Base-by-base conservation (phyloP, 2,888 invertebrate species). In the Syritta pipiens region DNA sequence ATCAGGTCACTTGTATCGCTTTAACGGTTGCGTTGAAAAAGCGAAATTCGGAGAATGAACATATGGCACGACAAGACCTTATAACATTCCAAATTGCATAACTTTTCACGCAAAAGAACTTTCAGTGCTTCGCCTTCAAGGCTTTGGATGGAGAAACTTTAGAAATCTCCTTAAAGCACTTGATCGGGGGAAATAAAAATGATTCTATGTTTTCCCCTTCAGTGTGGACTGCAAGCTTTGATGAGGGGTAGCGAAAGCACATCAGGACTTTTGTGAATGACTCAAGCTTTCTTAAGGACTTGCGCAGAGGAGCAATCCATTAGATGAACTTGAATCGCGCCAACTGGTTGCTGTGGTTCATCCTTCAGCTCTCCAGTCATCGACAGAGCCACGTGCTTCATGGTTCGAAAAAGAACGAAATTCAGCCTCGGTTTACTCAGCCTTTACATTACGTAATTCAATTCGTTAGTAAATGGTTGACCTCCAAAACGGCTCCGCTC, bases 281-380 rank as follows among this genome's bases (percentile, higher is more conserved):
- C 24, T 1, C 1, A 19, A 17, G 4, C 17, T 17, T 59, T 22
- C 20, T 26, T 2, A 19, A 6, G 24, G 4, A 40, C 55, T 55
- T 32, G 63, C 62, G 62, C 69, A 51, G 3, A 9, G 3, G 10
- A 4, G 19, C n/a, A 26, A 69, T 76, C 69, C 69, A 72, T 10
- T 65, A 20, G 37, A 28, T 76, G 57, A 63, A 77, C n/a, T 20
- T 12, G 14, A n/a, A 59, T 55, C 48, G 62, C 71, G 68, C 71
- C 76, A 77, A 77, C 71, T 72, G 71, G 63, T 63, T 63, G 76
- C 49, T 71, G n/a, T 32, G 19, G 6, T 59, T 51, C 17, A 51
- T 14, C 32, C 4, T 9, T 30, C 44, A 40, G 37, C 32, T 10
- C n/a, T 17, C 46, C 55, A 63, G 63, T 77, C 30, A 24, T 30